A percentile compares a stretch with the other conserved stretches of the same genome.
phyloP scores from a whole-genome alignment of 2,888 invertebrate genomes.

The Phytoseiulus persimilis region DNA sequence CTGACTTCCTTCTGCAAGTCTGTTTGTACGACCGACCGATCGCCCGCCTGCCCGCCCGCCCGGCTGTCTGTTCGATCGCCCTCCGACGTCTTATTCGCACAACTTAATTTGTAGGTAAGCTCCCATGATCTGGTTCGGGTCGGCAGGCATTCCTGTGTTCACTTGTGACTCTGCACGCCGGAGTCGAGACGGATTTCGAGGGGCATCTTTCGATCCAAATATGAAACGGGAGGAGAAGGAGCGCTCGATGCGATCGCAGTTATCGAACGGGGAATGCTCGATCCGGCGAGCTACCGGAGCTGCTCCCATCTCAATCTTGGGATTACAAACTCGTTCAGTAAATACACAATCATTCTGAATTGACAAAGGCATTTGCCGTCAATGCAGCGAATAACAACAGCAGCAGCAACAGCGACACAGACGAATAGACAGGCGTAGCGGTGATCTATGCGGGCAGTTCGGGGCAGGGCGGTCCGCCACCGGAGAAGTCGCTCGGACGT shows the following conservation, averaged over 20 bases:
- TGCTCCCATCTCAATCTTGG: neutral
- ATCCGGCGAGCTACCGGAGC: neutral
- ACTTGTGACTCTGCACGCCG: neutral
- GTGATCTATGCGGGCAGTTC: conserved; percentile 5
- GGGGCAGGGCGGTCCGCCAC: neutral
- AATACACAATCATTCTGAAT: neutral
- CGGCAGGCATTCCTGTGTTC: neutral
- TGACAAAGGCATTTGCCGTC: neutral
- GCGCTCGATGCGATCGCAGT: neutral
- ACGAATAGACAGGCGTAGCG: neutral
- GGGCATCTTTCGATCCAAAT: neutral
- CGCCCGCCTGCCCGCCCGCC: too few relatives aligned
- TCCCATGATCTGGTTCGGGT: neutral
- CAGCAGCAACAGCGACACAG: neutral
- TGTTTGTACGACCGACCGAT: neutral
- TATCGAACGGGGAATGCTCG: neutral
- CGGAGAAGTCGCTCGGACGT: neutral
- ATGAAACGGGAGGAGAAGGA: neutral
- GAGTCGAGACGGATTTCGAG: neutral
- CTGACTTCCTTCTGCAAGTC: neutral
- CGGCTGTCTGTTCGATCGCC: too few relatives aligned
- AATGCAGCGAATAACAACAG: neutral
- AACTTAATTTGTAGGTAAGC: conserved; percentile 5
- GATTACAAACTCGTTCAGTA: conserved; percentile 5
- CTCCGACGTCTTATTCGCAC: neutral